A percentile compares a stretch with the other conserved stretches of the same genome.
These are phyloP conservation scores for Lasioglossum baleicum DNA, from an alignment of 1,140 invertebrate species.

Conservation along the genomic window DNA sequence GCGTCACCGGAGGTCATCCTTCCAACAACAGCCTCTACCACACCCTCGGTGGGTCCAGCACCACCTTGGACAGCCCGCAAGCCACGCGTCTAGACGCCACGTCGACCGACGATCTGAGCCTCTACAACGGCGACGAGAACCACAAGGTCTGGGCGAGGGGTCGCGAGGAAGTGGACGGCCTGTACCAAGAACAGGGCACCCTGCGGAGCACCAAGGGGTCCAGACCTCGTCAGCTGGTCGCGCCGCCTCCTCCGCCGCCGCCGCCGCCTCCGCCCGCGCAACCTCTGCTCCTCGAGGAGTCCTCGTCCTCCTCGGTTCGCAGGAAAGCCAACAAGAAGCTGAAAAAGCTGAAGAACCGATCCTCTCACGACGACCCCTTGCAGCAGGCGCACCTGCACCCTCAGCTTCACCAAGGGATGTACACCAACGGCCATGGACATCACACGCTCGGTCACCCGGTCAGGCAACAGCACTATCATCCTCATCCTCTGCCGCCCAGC, in stretches of 20 bases:
- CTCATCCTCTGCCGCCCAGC: constrained; percentile 74
- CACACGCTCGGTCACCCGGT: constrained; percentile 78
- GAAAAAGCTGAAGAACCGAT: constrained; percentile 75
- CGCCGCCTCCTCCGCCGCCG: constrained; percentile 88
- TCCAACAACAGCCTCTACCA: constrained; percentile 75
- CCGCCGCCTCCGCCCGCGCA: constrained; percentile 81
- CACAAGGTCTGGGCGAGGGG: constrained; percentile 95
- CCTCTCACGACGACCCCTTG: constrained; percentile 68
- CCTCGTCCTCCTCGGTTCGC: constrained; percentile 62
- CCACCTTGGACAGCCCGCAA: constrained; percentile 77
- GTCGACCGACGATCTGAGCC: constrained; percentile 86
- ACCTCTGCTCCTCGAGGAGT: constrained; percentile 73
- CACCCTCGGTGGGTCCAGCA: constrained; percentile 76
- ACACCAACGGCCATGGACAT: constrained; percentile 74
- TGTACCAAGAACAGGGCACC: constrained; percentile 87
- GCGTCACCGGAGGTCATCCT: constrained; percentile 63
- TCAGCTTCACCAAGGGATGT: constrained; percentile 71
- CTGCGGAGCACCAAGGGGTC: constrained; percentile 88
- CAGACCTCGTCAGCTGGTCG: constrained; percentile 88
- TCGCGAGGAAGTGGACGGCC: constrained; percentile 85
- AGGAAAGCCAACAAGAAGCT: constrained; percentile 79
- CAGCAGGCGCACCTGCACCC: constrained; percentile 64
- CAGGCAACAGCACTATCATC: constrained; percentile 79
- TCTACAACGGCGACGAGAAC: constrained; percentile 94
- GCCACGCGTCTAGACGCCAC: constrained; percentile 81